phyloP scores from a whole-genome alignment of 2,797 vertebrate genomes.

The Malacoctenus gilli region DNA sequence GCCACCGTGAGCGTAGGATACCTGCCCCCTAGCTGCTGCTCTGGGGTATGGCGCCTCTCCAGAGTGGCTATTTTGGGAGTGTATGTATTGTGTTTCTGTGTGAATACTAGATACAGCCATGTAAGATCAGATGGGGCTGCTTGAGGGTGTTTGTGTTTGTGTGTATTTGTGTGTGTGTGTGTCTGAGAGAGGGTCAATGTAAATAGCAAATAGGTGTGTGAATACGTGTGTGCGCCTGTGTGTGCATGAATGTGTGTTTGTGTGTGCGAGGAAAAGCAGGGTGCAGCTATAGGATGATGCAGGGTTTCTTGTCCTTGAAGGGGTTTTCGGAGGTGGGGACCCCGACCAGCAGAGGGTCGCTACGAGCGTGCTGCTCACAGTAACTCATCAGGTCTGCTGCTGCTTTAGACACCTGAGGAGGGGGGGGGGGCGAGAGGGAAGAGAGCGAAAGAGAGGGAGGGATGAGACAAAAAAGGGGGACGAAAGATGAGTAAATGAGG shows the following conservation, averaged over 20 bases:
- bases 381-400: slow-evolving; percentile 95
- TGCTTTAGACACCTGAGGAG: slow-evolving; percentile 90
- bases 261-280: slow-evolving; percentile 26
- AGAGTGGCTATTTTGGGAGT: slow-evolving; percentile 67
- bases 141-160: slow-evolving; percentile 21
- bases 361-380: slow-evolving; percentile 94
- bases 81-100: slow-evolving; percentile 38
- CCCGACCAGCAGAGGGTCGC: slow-evolving; percentile 92
- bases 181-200: slow-evolving; percentile 13
- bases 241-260: slow-evolving; percentile 16
- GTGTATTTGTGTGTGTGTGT: slow-evolving; percentile 23
- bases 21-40: slow-evolving; percentile 63
- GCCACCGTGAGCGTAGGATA: slow-evolving; percentile 56
- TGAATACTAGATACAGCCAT: slow-evolving; percentile 20
- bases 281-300: slow-evolving; percentile 90
- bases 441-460: neutral
- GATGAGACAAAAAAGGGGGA: neutral
- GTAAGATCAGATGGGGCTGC: slow-evolving; percentile 15
- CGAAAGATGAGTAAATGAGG: neutral
- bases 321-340: slow-evolving; percentile 96
- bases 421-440: neutral
- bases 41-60: slow-evolving; percentile 72
- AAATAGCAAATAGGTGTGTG: slow-evolving; percentile 23
- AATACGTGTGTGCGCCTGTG: slow-evolving; percentile 4
- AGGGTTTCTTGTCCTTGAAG: slow-evolving; percentile 99